Percentiles rank a stretch among this genome's conserved stretches.
These are phyloP conservation scores for Chamaetylas fuelleborni DNA, from an alignment of 2,113 vertebrate species.

Conservation along the genomic window DNA sequence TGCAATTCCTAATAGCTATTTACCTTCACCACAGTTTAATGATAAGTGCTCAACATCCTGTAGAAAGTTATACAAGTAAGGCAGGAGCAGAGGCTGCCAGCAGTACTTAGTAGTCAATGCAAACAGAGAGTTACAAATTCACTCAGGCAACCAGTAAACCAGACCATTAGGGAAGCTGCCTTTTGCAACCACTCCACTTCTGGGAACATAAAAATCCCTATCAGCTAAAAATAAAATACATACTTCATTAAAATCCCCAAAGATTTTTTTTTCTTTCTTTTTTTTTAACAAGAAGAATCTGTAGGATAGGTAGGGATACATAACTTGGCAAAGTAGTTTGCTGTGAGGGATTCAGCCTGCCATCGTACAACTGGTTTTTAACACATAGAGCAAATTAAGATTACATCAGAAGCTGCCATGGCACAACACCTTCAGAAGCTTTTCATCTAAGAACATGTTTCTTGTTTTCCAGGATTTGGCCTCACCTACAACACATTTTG, in stretches of 20 bases:
- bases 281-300: neutral
- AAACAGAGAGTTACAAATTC: neutral
- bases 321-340: neutral
- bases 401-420: neutral
- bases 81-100: neutral
- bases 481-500: neutral
- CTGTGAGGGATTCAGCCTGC: neutral
- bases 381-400: neutral
- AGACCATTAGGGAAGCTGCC: neutral
- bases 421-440: neutral
- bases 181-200: neutral
- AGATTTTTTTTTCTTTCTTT: neutral
- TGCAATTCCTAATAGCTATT: neutral
- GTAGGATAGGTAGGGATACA: neutral
- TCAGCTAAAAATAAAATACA: neutral
- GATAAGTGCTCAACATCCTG: neutral
- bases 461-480: neutral
- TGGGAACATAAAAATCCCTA: neutral
- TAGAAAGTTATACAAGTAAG: neutral
- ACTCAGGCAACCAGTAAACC: neutral
- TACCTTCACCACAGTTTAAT: neutral
- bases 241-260: neutral
- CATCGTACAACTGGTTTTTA: neutral
- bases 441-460: neutral
- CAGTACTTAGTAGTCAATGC: neutral